Percentiles rank a stretch among this genome's conserved stretches.
Conservation (phyloP, 2,888 invertebrate species). For the Cephus pygmeus region DNA sequence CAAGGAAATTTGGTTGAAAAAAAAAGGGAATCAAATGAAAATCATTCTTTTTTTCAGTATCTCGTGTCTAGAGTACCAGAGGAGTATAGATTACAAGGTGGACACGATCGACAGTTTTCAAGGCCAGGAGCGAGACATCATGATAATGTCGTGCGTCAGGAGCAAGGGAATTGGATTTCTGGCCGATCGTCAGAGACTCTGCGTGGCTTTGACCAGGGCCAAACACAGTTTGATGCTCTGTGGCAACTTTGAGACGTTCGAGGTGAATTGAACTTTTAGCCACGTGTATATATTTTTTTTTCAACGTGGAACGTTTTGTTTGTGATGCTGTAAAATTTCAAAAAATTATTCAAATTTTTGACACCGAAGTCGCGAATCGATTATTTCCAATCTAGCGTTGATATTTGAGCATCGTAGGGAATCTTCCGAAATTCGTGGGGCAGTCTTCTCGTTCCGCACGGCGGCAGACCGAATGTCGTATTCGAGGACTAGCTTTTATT, state of each 20-base stretch:
- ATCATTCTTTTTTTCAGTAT: neutral
- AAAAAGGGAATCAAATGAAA: too few relatives aligned
- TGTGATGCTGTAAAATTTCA: neutral
- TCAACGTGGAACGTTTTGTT: neutral
- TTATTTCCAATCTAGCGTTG: neutral
- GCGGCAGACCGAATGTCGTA: too few relatives aligned
- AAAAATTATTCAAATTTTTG: neutral
- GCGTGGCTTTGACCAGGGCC: conserved; percentile 85
- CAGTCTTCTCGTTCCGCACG: too few relatives aligned
- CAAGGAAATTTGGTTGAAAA: too few relatives aligned
- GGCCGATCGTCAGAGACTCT: conserved; percentile 77
- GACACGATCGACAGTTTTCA: conserved; percentile 85
- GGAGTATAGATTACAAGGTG: conserved; percentile 58
- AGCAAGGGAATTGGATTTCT: conserved; percentile 79
- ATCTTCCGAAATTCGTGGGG: too few relatives aligned
- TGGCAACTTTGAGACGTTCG: conserved; percentile 74
- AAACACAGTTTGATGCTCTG: conserved; percentile 75
- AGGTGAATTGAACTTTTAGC: conserved; percentile 63
- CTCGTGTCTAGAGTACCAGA: neutral
- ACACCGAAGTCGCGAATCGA: neutral
- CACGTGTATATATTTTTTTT: neutral
- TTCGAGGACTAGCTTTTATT: too few relatives aligned
- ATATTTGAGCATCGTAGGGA: neutral
- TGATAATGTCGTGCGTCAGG: conserved; percentile 83
- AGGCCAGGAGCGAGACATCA: conserved; percentile 84